Percentiles rank a stretch among this genome's conserved stretches.
Evolutionary conservation across 2,797 vertebrate species (phyloP).

Genomic region (Malacoctenus gilli): DNA sequence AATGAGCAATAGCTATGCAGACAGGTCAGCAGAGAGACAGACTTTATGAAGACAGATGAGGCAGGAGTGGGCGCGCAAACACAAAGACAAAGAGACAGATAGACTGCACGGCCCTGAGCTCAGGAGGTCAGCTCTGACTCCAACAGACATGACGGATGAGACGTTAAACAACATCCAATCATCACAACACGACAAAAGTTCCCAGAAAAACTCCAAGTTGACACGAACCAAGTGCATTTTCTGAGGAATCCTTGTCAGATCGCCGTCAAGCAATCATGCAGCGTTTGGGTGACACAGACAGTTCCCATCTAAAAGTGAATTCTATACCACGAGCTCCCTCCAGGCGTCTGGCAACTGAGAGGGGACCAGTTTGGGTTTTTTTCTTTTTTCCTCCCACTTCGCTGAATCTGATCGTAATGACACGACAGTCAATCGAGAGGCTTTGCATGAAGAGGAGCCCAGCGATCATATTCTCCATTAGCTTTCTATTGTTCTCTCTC

Average conservation of each 20-base stretch:
- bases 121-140: constrained; percentile 48
- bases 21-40: constrained; percentile 65
- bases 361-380: neutral
- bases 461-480: constrained; percentile 47
- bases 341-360: constrained; percentile 32
- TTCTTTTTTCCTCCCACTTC: constrained; percentile 28
- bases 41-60: constrained; percentile 75
- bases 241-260: constrained; percentile 12
- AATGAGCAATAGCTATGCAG: constrained; percentile 65
- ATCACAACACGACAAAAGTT: constrained; percentile 30
- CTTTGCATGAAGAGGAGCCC: constrained; percentile 19
- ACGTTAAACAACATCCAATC: constrained; percentile 37
- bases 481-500: constrained; percentile 25
- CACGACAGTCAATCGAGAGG: constrained; percentile 33
- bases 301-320: constrained; percentile 26
- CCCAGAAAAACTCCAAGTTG: constrained; percentile 5
- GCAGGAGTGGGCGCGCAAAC: constrained; percentile 58
- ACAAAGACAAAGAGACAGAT: constrained; percentile 71
- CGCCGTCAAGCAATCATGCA: constrained; percentile 4
- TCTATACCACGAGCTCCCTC: constrained; percentile 28
- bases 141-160: constrained; percentile 56
- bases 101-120: constrained; percentile 61
- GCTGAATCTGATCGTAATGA: constrained; percentile 39
- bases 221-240: constrained; percentile 35
- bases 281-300: constrained; percentile 17